These are phyloP conservation scores for Heloderma charlesbogerti DNA, from an alignment of 2,113 vertebrate species.

Conservation along the genomic window DNA sequence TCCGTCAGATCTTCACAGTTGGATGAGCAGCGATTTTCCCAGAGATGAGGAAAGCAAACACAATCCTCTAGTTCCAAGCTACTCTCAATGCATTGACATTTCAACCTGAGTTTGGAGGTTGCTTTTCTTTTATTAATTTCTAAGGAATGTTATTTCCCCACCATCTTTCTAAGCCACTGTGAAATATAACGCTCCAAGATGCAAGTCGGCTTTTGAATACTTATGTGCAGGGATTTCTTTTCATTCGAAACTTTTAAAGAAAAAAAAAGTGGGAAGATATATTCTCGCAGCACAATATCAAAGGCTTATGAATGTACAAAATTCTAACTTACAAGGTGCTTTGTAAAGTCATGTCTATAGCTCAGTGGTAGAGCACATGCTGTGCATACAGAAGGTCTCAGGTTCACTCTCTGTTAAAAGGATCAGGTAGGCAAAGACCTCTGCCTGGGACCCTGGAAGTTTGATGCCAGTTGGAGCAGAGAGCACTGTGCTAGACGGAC, in stretches of 20 bases:
- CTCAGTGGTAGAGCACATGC: not conserved
- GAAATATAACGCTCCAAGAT: conserved; percentile 47
- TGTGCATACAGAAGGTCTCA: not conserved
- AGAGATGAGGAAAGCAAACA: conserved; percentile 60
- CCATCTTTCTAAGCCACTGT: conserved; percentile 23
- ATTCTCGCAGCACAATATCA: not conserved
- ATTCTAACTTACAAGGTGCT: not conserved
- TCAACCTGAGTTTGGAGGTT: conserved; percentile 55
- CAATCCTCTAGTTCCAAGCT: conserved; percentile 47
- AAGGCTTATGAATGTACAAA: not conserved
- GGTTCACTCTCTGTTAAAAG: no score
- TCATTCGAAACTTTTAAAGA: not conserved
- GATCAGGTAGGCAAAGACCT: no score
- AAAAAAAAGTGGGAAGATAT: not conserved
- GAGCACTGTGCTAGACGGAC: not conserved
- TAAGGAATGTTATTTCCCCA: conserved; percentile 41
- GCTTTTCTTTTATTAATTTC: conserved; percentile 50
- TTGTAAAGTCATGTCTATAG: not conserved
- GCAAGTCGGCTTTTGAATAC: not conserved
- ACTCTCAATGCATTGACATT: conserved; percentile 56
- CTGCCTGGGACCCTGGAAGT: no score
- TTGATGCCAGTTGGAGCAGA: not conserved
- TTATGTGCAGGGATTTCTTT: not conserved
- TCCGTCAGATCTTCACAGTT: conserved; percentile 62
- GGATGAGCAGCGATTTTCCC: conserved; percentile 67